Base-by-base conservation (phyloP, 1,140 invertebrate genomes). In the Cataglyphis hispanica region DNA sequence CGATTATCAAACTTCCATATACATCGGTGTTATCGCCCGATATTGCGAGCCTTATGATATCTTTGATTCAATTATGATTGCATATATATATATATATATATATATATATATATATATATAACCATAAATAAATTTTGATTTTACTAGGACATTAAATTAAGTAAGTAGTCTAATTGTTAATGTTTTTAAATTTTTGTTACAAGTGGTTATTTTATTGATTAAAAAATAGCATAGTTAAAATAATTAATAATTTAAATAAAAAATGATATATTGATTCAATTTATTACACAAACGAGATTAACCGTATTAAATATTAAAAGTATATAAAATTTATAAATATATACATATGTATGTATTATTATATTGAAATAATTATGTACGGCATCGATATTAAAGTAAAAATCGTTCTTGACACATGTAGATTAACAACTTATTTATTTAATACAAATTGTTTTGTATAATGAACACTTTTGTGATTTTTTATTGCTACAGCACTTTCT, bases 1-100 rank as follows among this genome's bases (percentile, higher is more conserved):
- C 16, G 43, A 84, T 84, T 84, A 77, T 27, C 16, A 34, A 84
- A 66, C n/a, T 16, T 8, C 37, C 5, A 1, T 34, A 16, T 3
- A 25, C 37, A 10, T 77, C 10, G 34, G 19, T 22, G 72, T 84
- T 84, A 84, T 84, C 81, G 58, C 81, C 25, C 4, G 1, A 34
- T 50, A 46, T 46, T 46, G 10, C 50, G 16, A 19, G 13, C 25
- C 10, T 37, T 74, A 43, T 72, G 13, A 34, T 60, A 70, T 6
- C 46, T 58, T 58, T 3, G n/a, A 70, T 46, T 70, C 37, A 13
- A 34, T 19, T 11, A 25, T 61, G 37, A 60, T 60, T 60, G 19
- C 16, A 19, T 58, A 37, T 31, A 31, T 31, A 31, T 31, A 31
- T 31, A 31, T 31, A 31, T 50, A 16, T 58, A 37, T 31, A n/a